Percentiles rank a stretch among this genome's conserved stretches.
phyloP scores from a whole-genome alignment of 2,797 vertebrate species.

The Chrysocyon brachyurus region DNA sequence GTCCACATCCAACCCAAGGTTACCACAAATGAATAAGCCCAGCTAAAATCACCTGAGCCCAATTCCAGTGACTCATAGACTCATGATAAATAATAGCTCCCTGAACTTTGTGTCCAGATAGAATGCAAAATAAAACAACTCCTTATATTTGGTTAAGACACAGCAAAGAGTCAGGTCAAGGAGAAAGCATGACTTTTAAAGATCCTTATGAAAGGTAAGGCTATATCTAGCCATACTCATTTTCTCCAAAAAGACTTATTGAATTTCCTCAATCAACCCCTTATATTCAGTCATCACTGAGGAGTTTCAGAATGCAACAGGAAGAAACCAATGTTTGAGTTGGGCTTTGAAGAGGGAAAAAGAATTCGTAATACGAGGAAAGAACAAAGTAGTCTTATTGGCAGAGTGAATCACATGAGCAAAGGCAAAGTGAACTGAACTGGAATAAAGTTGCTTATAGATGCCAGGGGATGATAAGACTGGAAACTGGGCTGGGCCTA shows the following conservation, averaged over 20 bases:
- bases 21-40: not conserved
- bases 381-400: not conserved
- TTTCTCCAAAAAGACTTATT: not conserved
- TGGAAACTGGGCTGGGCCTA: not conserved
- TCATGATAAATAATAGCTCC: not conserved
- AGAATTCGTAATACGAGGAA: not conserved
- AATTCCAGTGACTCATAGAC: not conserved
- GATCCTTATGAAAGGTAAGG: not conserved
- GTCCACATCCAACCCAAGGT: not conserved
- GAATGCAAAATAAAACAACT: not conserved
- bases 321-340: not conserved
- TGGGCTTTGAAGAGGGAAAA: not conserved
- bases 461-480: not conserved
- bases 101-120: not conserved
- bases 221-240: not conserved
- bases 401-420: not conserved
- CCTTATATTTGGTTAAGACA: not conserved
- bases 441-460: not conserved
- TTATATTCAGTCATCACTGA: not conserved
- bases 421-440: not conserved
- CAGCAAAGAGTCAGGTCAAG: not conserved
- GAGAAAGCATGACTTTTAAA: not conserved
- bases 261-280: not conserved
- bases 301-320: not conserved
- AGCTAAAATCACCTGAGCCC: not conserved